A percentile compares a stretch with the other conserved stretches of the same genome.
Conservation (phyloP, 2,888 invertebrate species). For the Lasioglossum oenotherae region DNA sequence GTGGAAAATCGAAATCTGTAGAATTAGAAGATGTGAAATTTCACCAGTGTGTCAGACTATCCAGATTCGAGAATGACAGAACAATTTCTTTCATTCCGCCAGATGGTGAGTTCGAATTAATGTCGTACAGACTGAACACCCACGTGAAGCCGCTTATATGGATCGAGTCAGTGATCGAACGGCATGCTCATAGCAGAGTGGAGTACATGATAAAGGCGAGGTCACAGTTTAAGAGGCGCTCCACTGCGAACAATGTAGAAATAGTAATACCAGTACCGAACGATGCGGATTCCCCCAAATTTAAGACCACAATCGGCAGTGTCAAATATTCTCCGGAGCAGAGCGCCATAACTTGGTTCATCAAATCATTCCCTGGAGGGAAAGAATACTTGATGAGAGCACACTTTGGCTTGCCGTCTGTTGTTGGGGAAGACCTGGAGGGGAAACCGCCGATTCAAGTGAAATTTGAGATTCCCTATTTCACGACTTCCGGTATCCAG, state of each 20-base stretch:
- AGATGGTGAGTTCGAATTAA: conserved; percentile 99
- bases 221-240: conserved; percentile 98
- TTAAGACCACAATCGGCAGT: conserved; percentile 98
- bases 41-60: conserved; percentile 98
- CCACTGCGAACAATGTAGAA: conserved; percentile 99
- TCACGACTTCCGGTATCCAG: conserved; percentile 99
- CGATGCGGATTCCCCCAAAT: conserved; percentile 99
- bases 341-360: conserved; percentile 98
- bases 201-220: conserved; percentile 99
- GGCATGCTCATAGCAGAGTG: conserved; percentile 98
- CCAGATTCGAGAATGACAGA: conserved; percentile 98
- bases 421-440: conserved; percentile 96
- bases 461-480: conserved; percentile 99
- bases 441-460: conserved; percentile 99
- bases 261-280: conserved; percentile 98
- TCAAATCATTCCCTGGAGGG: conserved; percentile 98
- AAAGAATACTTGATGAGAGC: conserved; percentile 99
- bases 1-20: conserved; percentile 98
- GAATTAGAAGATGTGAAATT: conserved; percentile 99
- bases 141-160: conserved; percentile 99
- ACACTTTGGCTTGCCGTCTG: conserved; percentile 98
- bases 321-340: conserved; percentile 99
- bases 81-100: conserved; percentile 99
- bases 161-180: conserved; percentile 99
- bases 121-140: conserved; percentile 98